Conservation (phyloP, 2,888 invertebrate species). For the Macropis europaea region DNA sequence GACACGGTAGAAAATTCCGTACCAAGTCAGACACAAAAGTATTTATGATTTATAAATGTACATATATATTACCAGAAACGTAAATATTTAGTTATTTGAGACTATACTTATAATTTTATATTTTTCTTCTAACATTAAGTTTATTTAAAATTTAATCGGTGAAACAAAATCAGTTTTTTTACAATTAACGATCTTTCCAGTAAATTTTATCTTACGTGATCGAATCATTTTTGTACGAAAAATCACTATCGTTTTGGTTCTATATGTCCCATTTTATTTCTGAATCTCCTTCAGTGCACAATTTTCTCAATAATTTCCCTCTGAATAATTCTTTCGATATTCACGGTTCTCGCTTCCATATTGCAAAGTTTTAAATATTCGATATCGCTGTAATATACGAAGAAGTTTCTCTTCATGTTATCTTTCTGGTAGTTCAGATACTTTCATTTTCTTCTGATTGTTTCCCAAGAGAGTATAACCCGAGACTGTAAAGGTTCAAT, state of each 20-base stretch:
- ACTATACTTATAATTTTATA: too few species aligned
- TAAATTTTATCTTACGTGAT: too few species aligned
- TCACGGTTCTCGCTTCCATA: conserved; percentile 48
- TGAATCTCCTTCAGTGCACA: not conserved
- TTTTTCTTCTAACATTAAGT: too few species aligned
- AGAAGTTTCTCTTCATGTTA: conserved; percentile 28
- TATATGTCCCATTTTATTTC: not conserved
- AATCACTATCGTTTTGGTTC: not conserved
- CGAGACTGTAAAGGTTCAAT: not conserved
- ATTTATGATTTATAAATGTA: too few species aligned
- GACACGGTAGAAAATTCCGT: not conserved
- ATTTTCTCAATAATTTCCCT: not conserved
- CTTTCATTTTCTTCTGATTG: not conserved
- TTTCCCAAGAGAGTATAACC: conserved; percentile 2
- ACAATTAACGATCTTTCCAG: too few species aligned
- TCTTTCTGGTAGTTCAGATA: too few species aligned
- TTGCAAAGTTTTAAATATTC: conserved; percentile 56
- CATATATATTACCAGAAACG: too few species aligned
- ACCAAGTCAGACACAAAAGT: not conserved
- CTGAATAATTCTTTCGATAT: not conserved
- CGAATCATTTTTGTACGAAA: too few species aligned
- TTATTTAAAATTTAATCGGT: too few species aligned
- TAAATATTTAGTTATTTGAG: too few species aligned
- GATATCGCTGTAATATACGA: conserved; percentile 70
- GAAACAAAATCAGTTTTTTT: too few species aligned